Conservation (phyloP, 1,140 invertebrate species). For the Drosophila varians region DNA sequence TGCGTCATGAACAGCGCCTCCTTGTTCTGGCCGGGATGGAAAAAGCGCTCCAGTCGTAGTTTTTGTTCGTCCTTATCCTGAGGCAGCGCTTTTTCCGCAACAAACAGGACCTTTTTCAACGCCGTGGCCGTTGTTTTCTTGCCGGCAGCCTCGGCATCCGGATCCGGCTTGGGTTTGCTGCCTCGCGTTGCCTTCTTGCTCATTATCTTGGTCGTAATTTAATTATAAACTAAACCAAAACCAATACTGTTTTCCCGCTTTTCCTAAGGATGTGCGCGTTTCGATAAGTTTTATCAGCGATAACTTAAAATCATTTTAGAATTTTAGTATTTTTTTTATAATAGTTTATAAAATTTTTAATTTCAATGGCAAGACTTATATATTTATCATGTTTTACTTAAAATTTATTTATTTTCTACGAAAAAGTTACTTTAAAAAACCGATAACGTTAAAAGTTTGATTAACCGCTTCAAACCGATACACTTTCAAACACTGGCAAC, state of each 20-base stretch:
- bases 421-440: too few relatives aligned
- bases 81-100: slow-evolving; percentile 53
- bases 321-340: not conserved
- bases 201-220: slow-evolving; percentile 18
- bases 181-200: slow-evolving; percentile 61
- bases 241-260: not conserved
- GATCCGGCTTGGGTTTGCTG: slow-evolving; percentile 56
- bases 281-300: not conserved
- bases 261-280: not conserved
- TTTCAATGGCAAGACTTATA: too few relatives aligned
- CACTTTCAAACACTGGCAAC: not conserved
- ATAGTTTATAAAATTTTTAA: too few relatives aligned
- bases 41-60: slow-evolving; percentile 64
- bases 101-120: slow-evolving; percentile 65
- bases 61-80: slow-evolving; percentile 24
- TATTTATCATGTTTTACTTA: too few relatives aligned
- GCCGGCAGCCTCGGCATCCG: slow-evolving; percentile 25
- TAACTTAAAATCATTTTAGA: not conserved
- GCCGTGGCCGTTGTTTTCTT: slow-evolving; percentile 28
- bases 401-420: too few relatives aligned
- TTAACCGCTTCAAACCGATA: too few relatives aligned
- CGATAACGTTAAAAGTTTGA: not conserved
- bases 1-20: slow-evolving; percentile 57
- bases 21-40: slow-evolving; percentile 68
- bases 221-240: not conserved